phyloP scores from a whole-genome alignment of 1,140 invertebrate genomes.

The Orchestia grillus region DNA sequence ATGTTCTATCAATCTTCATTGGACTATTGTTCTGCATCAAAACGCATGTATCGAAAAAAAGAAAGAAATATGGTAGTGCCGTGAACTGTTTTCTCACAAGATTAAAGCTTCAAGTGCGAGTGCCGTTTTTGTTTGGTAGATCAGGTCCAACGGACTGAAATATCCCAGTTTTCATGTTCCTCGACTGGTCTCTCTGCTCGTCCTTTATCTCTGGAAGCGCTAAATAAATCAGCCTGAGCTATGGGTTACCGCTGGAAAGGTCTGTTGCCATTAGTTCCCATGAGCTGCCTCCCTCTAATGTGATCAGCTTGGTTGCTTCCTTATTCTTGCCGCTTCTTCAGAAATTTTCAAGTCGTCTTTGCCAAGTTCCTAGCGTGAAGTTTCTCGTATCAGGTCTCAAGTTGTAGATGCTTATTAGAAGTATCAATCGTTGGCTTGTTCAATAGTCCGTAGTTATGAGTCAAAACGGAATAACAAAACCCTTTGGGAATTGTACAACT shows the following conservation, averaged over 20 bases:
- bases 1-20: not conserved
- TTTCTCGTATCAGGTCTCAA: not conserved
- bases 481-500: not conserved
- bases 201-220: not conserved
- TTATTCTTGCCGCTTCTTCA: not conserved
- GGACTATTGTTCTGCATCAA: not conserved
- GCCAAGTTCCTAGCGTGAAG: not conserved
- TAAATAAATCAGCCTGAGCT: not conserved
- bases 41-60: not conserved
- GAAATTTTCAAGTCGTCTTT: not conserved
- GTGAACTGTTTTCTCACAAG: not conserved
- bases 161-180: not conserved
- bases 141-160: not conserved
- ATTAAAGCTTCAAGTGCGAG: not conserved
- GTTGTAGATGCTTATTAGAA: not conserved
- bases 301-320: constrained; percentile 7
- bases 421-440: not conserved
- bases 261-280: constrained; percentile 3
- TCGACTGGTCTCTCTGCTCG: not conserved
- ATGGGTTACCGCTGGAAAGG: not conserved
- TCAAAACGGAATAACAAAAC: not conserved
- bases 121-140: not conserved
- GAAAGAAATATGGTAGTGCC: not conserved
- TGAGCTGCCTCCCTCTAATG: constrained; percentile 4
- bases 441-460: not conserved